Base-by-base conservation (phyloP, 2,113 vertebrate species). In the Sinocyclocheilus rhinocerous region DNA sequence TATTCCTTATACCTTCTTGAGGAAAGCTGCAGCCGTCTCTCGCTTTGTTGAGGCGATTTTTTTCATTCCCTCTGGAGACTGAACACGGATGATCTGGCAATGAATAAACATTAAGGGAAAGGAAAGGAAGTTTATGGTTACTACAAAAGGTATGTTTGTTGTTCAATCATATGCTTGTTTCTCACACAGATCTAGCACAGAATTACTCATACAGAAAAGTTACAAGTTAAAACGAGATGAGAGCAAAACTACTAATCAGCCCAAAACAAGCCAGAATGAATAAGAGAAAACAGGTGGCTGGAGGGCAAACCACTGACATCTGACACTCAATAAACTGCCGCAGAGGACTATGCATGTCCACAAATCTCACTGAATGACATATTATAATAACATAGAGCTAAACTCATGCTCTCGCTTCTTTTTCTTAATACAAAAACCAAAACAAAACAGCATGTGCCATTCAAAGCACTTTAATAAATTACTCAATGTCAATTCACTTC, bases 51-150 rank as follows among this genome's bases (percentile, higher is more conserved):
- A 95, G 0, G 94, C 91, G 87, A 99, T 97, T 84, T 98, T 96
- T 92, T 95, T 99, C 93, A 99, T 97, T 42, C 98, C 98, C 0
- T 98, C 96, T 0, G 98, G 97, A 13, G 98, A 99, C 92, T 99
- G 98, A 59, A 99, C 96, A 0, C 98, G 97, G 88, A 99, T 94
- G 69, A 97, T 96, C 98, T 99, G 87, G 0, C n/a, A 80, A 26
- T 4, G 87, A 83, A 55, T 18, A 57, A 45, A 83, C 18, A 29
- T 45, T 13, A 45, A 75, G 18, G 26, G 18, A 76, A 81, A 24
- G 1, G 36, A 18, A 18, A 55, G 52, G 4, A 55, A 88, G 13
- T 4, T 79, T 57, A 26, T 4, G 12, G 13, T 72, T 55, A 55
- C 6, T 52, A 16, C 13, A 48, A 50, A 8, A 13, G 20, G 22